Conservation (phyloP, 2,113 vertebrate genomes). For the Otolemur garnettii region DNA sequence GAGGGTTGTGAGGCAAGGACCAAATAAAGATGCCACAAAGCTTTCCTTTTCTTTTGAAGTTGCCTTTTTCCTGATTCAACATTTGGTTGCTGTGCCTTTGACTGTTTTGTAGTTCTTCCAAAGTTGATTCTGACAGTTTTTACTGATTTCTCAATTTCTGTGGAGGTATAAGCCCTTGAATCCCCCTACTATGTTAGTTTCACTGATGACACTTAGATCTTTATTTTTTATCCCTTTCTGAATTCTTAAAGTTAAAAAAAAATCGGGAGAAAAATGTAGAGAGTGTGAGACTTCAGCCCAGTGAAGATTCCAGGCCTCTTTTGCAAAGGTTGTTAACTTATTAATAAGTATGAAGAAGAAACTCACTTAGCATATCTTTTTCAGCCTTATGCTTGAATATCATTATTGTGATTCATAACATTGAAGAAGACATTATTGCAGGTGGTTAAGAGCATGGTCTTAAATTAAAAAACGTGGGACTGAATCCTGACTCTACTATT, state of each 20-base stretch:
- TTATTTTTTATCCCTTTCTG: constrained; percentile 12
- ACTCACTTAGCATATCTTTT: constrained; percentile 35
- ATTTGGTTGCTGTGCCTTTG: not conserved
- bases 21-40: not conserved
- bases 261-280: not conserved
- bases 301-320: not conserved
- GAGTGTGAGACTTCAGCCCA: not conserved
- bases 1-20: not conserved
- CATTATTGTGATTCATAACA: constrained; percentile 12
- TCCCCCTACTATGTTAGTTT: not conserved
- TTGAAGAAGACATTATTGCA: not conserved
- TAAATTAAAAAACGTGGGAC: not conserved
- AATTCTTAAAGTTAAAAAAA: not conserved
- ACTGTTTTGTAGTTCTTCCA: not conserved
- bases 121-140: not conserved
- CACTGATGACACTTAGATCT: not conserved
- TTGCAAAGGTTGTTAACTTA: constrained; percentile 27
- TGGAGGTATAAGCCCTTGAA: not conserved
- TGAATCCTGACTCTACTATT: constrained; percentile 31
- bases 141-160: constrained; percentile 17
- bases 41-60: not conserved
- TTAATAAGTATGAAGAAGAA: constrained; percentile 51
- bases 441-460: not conserved
- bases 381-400: constrained; percentile 35
- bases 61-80: constrained; percentile 24